Conservation (phyloP, 2,888 invertebrate genomes). For the Acronicta leporina region DNA sequence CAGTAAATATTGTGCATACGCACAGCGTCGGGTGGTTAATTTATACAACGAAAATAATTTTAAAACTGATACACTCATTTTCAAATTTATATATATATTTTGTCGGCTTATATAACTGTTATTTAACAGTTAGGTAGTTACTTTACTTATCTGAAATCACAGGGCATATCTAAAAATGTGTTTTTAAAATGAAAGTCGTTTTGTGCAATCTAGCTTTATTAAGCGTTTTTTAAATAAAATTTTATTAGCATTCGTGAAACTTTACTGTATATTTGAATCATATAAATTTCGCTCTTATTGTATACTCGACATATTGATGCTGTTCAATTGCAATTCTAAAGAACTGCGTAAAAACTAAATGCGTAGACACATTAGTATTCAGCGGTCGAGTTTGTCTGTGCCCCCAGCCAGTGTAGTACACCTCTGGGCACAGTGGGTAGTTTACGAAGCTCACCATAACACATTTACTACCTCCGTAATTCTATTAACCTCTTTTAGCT, state of each 20-base stretch:
- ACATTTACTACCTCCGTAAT: constrained; percentile 55
- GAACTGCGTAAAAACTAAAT: constrained; percentile 39
- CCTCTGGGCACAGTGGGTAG: constrained; percentile 44
- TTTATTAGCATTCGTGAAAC: background rate
- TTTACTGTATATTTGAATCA: background rate
- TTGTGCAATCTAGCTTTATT: too few species aligned
- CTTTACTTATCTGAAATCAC: background rate
- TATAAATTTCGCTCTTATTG: constrained; percentile 22
- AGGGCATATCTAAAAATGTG: too few species aligned
- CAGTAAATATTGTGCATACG: background rate
- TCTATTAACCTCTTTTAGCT: constrained; percentile 43
- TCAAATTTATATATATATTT: background rate
- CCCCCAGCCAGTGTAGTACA: constrained; percentile 55
- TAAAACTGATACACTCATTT: background rate
- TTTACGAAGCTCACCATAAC: constrained; percentile 54
- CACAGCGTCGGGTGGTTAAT: background rate
- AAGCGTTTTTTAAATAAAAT: too few species aligned
- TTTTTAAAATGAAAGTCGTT: too few species aligned
- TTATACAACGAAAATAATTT: background rate
- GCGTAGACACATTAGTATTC: constrained; percentile 47
- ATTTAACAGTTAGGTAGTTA: background rate
- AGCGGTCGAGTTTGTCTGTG: constrained; percentile 56
- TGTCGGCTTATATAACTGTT: background rate
- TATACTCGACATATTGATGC: constrained; percentile 27
- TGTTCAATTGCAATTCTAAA: constrained; percentile 48